These are phyloP conservation scores for Crioceris asparagi DNA, from an alignment of 2,888 invertebrate species.

Conservation along the genomic window DNA sequence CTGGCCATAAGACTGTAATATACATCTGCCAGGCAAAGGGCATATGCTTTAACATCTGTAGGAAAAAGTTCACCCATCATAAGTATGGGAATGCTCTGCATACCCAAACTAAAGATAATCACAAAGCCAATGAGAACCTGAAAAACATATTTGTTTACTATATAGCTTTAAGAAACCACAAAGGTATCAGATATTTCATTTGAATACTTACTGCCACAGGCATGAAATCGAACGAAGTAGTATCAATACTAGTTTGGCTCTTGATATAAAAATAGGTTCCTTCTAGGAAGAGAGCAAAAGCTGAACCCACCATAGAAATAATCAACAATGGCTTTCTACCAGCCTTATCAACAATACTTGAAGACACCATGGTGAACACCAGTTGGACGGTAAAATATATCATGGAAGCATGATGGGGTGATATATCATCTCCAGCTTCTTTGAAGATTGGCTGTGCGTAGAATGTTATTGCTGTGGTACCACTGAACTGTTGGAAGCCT, in stretches of 20 bases:
- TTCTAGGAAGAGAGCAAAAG: constrained; percentile 36
- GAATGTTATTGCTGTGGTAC: constrained; percentile 51
- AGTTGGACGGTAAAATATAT: constrained; percentile 43
- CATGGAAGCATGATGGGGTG: constrained; percentile 31
- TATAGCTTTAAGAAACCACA: too few species aligned
- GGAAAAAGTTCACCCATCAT: constrained; percentile 46
- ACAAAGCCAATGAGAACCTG: constrained; percentile 42
- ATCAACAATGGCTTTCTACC: constrained; percentile 45
- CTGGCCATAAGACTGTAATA: constrained; percentile 41
- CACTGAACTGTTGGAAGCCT: constrained; percentile 40
- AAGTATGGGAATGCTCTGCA: constrained; percentile 43
- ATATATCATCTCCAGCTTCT: constrained; percentile 35
- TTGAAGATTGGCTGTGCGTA: constrained; percentile 45
- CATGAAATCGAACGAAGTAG: constrained; percentile 34
- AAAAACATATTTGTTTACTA: too few species aligned
- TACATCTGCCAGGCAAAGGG: constrained; percentile 44
- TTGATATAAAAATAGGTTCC: constrained; percentile 41
- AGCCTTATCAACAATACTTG: constrained; percentile 46
- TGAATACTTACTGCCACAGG: constrained; percentile 38
- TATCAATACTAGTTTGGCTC: constrained; percentile 31
- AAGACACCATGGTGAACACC: constrained; percentile 44
- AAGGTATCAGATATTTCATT: too few species aligned
- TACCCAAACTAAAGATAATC: constrained; percentile 42
- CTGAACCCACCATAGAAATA: constrained; percentile 39
- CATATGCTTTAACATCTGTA: constrained; percentile 44